Evolutionary conservation across 2,797 vertebrate species (phyloP).

Genomic region (Diceros bicornis): DNA sequence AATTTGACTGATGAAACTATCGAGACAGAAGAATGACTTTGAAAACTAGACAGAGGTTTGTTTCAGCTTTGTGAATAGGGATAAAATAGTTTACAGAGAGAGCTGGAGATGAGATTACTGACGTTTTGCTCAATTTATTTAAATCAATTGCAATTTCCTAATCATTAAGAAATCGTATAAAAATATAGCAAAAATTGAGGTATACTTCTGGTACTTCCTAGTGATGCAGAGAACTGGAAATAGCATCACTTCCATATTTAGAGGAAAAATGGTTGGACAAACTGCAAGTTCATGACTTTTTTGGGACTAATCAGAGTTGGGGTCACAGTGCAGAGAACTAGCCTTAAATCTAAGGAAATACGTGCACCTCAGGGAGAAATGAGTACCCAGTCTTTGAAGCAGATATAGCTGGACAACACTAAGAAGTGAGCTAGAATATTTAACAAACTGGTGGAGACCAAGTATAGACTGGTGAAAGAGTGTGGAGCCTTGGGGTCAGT

Average conservation of each 20-base stretch:
- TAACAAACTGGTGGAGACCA: background rate
- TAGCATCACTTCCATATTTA: background rate
- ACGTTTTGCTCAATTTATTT: background rate
- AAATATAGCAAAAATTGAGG: background rate
- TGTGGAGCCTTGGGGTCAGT: background rate
- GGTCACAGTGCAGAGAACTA: background rate
- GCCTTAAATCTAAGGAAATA: background rate
- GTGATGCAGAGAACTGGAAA: background rate
- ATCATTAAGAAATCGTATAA: background rate
- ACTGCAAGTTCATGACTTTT: background rate
- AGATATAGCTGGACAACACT: background rate
- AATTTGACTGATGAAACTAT: background rate
- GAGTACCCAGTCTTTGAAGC: background rate
- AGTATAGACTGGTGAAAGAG: background rate
- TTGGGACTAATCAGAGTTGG: background rate
- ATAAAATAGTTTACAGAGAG: background rate
- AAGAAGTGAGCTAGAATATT: background rate
- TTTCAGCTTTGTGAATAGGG: background rate
- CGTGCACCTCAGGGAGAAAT: background rate
- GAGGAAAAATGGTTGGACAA: background rate
- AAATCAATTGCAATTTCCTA: background rate
- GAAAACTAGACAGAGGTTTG: background rate
- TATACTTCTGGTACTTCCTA: background rate
- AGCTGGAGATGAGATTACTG: background rate
- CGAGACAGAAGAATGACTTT: background rate